Percentiles rank a stretch among this genome's conserved stretches.
These are phyloP conservation scores for Gallinago undulata DNA, from an alignment of 2,113 vertebrate species.

Conservation along the genomic window DNA sequence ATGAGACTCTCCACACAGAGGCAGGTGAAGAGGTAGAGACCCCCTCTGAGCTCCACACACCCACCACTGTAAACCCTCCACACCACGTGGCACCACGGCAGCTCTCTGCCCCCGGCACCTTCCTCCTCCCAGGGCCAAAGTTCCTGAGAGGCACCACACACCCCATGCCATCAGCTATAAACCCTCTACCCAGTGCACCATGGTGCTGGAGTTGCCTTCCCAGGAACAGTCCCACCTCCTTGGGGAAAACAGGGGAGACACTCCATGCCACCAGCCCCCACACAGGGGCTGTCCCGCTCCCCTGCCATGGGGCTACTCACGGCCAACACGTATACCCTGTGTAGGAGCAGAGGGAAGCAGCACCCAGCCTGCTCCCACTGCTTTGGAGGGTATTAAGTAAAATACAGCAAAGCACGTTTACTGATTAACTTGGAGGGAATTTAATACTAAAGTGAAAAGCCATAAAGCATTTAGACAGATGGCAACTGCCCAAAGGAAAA, in stretches of 20 bases:
- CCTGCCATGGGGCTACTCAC: background rate
- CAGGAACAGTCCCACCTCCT: background rate
- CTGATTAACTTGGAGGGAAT: constrained; percentile 24
- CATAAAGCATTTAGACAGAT: background rate
- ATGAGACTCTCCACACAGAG: rapidly evolving
- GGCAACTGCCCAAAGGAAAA: background rate
- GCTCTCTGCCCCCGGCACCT: rapidly evolving
- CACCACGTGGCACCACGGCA: rapidly evolving
- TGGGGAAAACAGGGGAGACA: rapidly evolving
- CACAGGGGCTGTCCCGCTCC: background rate
- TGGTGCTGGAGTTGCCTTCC: rapidly evolving
- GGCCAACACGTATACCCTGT: rapidly evolving
- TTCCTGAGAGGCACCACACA: background rate
- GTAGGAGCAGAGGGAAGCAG: background rate
- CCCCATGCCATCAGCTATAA: background rate
- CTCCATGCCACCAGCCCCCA: background rate
- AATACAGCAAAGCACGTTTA: background rate
- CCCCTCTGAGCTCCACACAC: rapidly evolving
- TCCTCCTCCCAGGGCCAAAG: background rate
- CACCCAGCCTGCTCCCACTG: rapidly evolving
- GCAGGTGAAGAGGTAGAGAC: background rate
- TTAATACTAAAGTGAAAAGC: background rate
- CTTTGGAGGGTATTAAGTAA: background rate
- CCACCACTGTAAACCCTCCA: rapidly evolving
- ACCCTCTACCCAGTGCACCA: rapidly evolving